These are phyloP conservation scores for Amphilophus citrinellus DNA, from an alignment of 2,113 vertebrate species.

Conservation along the genomic window DNA sequence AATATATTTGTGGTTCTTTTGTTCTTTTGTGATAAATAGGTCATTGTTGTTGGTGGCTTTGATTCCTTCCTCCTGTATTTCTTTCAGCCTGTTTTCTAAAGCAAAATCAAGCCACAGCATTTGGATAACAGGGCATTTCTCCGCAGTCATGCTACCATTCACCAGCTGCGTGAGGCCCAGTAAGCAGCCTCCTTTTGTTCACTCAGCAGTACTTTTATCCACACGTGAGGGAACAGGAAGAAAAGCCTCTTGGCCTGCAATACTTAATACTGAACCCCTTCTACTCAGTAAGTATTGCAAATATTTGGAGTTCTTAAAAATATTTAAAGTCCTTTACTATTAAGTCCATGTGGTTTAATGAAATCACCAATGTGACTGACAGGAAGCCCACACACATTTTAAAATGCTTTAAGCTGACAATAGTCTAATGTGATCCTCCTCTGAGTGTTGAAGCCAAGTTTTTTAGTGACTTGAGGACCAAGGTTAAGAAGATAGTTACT, in stretches of 20 bases:
- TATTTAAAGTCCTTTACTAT: slow-evolving; percentile 19
- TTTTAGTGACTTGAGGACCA: not conserved
- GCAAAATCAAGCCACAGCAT: not conserved
- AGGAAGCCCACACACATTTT: slow-evolving; percentile 16
- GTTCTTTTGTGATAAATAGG: not conserved
- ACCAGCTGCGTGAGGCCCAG: not conserved
- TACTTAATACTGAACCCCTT: slow-evolving; percentile 38
- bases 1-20: too few species aligned
- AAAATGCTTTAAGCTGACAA: slow-evolving; percentile 13
- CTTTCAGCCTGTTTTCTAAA: not conserved
- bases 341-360: slow-evolving; percentile 7
- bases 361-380: slow-evolving; percentile 15
- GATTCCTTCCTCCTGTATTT: not conserved
- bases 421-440: not conserved
- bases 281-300: slow-evolving; percentile 16
- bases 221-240: slow-evolving; percentile 67
- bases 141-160: slow-evolving; percentile 25
- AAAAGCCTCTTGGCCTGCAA: slow-evolving; percentile 55
- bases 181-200: slow-evolving; percentile 53
- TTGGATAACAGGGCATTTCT: slow-evolving; percentile 10
- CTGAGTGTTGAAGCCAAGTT: not conserved
- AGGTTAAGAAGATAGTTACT: not conserved
- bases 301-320: slow-evolving; percentile 42
- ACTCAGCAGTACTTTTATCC: slow-evolving; percentile 24
- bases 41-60: not conserved